phyloP scores from a whole-genome alignment of 2,888 invertebrate species.

The Ecliptopera silaceata region DNA sequence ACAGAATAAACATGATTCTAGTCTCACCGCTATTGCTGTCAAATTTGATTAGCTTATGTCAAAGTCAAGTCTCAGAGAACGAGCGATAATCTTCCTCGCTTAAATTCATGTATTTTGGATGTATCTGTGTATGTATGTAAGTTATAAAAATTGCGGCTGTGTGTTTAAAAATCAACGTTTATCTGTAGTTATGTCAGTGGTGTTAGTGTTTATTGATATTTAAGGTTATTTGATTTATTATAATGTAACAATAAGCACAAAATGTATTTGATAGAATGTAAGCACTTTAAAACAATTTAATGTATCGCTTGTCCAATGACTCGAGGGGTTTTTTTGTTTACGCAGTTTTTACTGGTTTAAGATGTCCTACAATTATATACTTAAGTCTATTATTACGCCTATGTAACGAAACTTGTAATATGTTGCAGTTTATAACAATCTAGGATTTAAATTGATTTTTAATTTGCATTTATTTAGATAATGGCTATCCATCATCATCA shows the following conservation, averaged over 20 bases:
- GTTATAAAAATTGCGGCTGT: constrained; percentile 26
- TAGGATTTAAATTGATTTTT: too few relatives aligned
- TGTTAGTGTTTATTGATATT: constrained; percentile 14
- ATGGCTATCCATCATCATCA: too few relatives aligned
- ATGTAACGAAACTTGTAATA: too few relatives aligned
- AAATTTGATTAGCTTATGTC: background rate
- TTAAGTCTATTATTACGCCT: too few relatives aligned
- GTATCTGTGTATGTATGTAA: constrained; percentile 19
- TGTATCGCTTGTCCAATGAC: background rate
- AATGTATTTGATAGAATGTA: background rate
- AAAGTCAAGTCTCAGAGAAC: too few relatives aligned
- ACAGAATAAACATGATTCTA: background rate
- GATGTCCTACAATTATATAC: too few relatives aligned
- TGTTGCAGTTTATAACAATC: too few relatives aligned
- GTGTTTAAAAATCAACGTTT: constrained; percentile 23
- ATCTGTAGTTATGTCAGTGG: constrained; percentile 8
- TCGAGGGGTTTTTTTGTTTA: background rate
- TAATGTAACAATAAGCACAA: constrained; percentile 9
- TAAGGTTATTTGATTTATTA: background rate
- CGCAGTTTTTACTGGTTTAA: too few relatives aligned
- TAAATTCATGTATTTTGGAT: constrained; percentile 2
- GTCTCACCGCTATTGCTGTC: background rate
- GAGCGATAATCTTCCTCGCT: background rate
- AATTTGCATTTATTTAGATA: too few relatives aligned
- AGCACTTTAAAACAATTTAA: background rate